These are phyloP conservation scores for Oryctolagus cuniculus DNA, from an alignment of 2,113 vertebrate genomes.

Conservation along the genomic window DNA sequence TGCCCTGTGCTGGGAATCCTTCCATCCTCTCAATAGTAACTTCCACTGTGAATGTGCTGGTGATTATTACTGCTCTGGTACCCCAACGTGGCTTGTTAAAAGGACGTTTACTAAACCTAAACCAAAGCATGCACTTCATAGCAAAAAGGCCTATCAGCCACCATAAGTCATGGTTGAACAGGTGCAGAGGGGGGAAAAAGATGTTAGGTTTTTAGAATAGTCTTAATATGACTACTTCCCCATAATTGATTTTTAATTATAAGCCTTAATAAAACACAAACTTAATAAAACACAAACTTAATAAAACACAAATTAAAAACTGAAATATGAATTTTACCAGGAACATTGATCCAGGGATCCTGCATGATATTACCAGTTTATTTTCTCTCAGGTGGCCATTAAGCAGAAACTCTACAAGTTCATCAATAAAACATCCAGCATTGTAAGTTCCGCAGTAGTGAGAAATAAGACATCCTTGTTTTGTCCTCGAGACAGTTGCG, in stretches of 20 bases:
- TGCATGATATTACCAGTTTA: not conserved
- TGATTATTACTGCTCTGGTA: not conserved
- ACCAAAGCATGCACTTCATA: not conserved
- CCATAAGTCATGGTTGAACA: not conserved
- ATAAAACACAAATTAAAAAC: not conserved
- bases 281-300: no score
- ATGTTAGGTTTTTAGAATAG: not conserved
- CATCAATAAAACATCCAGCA: not conserved
- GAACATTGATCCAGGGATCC: not conserved
- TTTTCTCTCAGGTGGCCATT: not conserved
- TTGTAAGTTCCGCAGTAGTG: not conserved
- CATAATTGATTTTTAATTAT: conserved; percentile 7
- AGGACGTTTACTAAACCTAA: not conserved
- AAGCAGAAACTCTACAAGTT: not conserved
- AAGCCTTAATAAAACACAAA: not conserved
- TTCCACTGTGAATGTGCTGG: not conserved
- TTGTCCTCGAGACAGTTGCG: conserved; percentile 22
- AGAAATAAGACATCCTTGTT: conserved; percentile 9
- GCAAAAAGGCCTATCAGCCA: not conserved
- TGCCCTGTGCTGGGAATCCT: not conserved
- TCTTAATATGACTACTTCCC: not conserved
- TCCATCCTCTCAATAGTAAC: not conserved
- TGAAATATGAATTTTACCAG: not conserved
- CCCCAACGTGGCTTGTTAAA: conserved; percentile 4
- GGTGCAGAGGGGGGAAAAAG: not conserved